Base-by-base conservation (phyloP, 2,113 vertebrate genomes). In the Sorex fumeus region DNA sequence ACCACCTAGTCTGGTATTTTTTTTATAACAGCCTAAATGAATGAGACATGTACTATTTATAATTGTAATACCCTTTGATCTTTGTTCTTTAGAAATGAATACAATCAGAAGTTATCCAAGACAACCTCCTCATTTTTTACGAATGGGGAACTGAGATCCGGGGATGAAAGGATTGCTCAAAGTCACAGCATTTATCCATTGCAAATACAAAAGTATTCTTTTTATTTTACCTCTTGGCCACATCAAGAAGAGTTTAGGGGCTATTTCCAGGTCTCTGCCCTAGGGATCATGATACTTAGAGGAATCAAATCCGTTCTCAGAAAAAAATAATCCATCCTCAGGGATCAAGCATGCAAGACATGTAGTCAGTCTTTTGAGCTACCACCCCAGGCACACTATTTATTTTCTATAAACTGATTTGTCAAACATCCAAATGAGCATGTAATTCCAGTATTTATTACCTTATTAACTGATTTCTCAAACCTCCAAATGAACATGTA, bases 391-490 rank as follows among this genome's bases (percentile, higher is more conserved):
- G 4, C 53, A 8, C 12, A 53, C 53, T 16, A 53, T 19, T 53
- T 53, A 53, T 53, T 53, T 53, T 53, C 18, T 53, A 53, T 53
- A 53, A 40, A 40, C 40, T 40, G 40, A 40, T 40, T 40, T 40
- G 40, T 40, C 40, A 40, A 40, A 7, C 40, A 40, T 40, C 40
- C 40, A 40, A 40, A 40, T 40, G 64, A 15, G 64, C 45, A 87
- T 43, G 71, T 66, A 64, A 0, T 32, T 70, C 28, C 13, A 70
- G 32, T 50, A 27, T 34, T 90, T 74, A 57, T 91, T 88, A 72
- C 88, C 66, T 87, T 78, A 88, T 78, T 43, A 84, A 74, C 30
- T 74, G 19, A 79, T 79, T 84, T 70, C 21, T 84, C 47, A 43
- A 28, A 25, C 50, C 47, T 74, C 57, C 21, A 79, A 75, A 85